Evolutionary conservation across 2,888 invertebrate genomes (phyloP).

Genomic region (Geophilus truncorum): DNA sequence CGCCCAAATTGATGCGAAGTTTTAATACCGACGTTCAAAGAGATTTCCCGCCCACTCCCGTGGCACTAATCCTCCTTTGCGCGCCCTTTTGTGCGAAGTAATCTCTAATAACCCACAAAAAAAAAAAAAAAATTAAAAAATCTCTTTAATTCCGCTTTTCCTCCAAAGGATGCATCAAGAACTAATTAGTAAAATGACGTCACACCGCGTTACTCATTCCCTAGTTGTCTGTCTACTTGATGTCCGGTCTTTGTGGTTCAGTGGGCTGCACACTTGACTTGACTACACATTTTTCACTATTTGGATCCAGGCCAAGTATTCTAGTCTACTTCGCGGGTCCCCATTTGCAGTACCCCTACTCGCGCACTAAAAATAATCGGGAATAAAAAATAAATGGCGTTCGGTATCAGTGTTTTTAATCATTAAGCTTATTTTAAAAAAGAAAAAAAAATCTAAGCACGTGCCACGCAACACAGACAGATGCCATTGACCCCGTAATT

Average conservation of each 20-base stretch:
- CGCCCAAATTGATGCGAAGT: no score
- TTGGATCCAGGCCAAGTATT: background rate
- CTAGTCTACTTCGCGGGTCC: background rate
- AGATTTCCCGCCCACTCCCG: no score
- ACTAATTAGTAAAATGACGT: background rate
- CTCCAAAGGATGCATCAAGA: background rate
- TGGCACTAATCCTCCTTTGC: no score
- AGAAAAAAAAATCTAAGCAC: background rate
- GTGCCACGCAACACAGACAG: background rate
- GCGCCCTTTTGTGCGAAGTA: no score
- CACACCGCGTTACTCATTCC: background rate
- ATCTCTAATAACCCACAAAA: no score
- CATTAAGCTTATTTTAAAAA: no score
- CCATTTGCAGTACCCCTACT: background rate
- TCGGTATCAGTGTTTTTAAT: no score
- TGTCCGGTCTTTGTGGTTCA: background rate
- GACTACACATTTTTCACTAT: background rate
- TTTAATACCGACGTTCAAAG: no score
- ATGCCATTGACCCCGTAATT: background rate
- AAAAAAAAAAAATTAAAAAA: background rate
- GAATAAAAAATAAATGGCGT: background rate
- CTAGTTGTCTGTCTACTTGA: background rate
- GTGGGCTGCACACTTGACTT: background rate
- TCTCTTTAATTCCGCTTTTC: background rate
- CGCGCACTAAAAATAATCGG: background rate